Evolutionary conservation across 2,113 vertebrate genomes (phyloP).

Genomic region (Seriola quinqueradiata): DNA sequence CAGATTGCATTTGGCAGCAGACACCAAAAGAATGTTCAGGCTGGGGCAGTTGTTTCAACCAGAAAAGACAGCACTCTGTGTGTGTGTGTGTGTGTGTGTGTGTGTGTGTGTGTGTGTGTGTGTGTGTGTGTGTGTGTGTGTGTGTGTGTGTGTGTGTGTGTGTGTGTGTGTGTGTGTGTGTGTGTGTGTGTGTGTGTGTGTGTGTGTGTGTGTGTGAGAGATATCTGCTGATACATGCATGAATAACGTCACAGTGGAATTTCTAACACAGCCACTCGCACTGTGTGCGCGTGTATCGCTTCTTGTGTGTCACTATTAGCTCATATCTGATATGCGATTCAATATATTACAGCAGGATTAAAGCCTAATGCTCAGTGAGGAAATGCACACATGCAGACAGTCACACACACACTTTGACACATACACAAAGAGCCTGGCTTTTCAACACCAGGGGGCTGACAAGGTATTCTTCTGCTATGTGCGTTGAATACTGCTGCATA

Average conservation of each 20-base stretch:
- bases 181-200: background rate
- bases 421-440: conserved; percentile 42
- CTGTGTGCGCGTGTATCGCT: conserved; percentile 4
- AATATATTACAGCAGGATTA: conserved; percentile 63
- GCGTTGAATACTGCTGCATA: conserved; percentile 63
- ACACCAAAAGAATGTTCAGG: conserved; percentile 43
- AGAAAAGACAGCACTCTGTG: background rate
- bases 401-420: conserved; percentile 9
- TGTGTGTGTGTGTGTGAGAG: background rate
- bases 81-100: background rate
- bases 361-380: conserved; percentile 40
- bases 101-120: conserved; percentile 1
- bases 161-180: background rate
- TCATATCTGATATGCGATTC: conserved; percentile 60
- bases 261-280: conserved; percentile 23
- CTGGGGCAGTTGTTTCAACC: background rate
- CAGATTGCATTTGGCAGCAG: conserved; percentile 63
- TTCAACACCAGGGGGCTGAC: conserved; percentile 59
- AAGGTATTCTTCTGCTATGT: conserved; percentile 61
- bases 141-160: background rate
- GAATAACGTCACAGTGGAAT: conserved; percentile 31
- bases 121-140: background rate
- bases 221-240: conserved; percentile 31
- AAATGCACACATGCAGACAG: conserved; percentile 33
- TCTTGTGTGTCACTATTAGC: conserved; percentile 61